phyloP scores from a whole-genome alignment of 1,140 invertebrate species.

The Drosophila parvula region DNA sequence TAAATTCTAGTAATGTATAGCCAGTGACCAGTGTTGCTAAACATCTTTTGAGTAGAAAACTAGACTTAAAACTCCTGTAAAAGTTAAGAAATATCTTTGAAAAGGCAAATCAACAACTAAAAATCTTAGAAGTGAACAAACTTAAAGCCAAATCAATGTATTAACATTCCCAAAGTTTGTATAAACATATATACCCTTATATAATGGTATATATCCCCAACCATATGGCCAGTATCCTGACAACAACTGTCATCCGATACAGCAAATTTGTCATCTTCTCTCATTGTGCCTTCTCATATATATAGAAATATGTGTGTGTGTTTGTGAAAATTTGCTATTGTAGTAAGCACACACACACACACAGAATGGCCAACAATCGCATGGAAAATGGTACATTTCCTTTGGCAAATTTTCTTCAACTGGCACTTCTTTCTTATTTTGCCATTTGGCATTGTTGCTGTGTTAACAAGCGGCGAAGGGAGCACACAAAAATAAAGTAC shows the following conservation, averaged over 20 bases:
- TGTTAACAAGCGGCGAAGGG: conserved; percentile 44
- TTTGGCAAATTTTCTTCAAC: conserved; percentile 67
- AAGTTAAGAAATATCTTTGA: background rate
- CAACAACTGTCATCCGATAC: conserved; percentile 35
- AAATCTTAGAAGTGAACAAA: background rate
- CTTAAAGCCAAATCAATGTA: background rate
- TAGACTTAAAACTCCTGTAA: background rate
- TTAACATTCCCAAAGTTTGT: background rate
- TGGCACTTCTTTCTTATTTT: conserved; percentile 23
- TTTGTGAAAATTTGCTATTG: conserved; percentile 39
- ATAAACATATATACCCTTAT: background rate
- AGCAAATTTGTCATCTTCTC: conserved; percentile 41
- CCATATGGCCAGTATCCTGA: conserved; percentile 13
- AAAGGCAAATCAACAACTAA: background rate
- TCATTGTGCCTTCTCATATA: background rate
- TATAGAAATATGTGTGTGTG: background rate
- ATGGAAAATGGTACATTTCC: conserved; percentile 71
- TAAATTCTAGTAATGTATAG: no score
- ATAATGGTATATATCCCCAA: no score
- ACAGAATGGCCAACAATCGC: conserved; percentile 3
- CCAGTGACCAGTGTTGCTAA: background rate
- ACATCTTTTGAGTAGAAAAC: background rate
- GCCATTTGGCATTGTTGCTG: conserved; percentile 20
- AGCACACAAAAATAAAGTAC: conserved; percentile 5
- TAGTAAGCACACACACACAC: conserved; percentile 13